These are phyloP conservation scores for Eumeta japonica DNA, from an alignment of 1,140 invertebrate genomes.

Conservation along the genomic window DNA sequence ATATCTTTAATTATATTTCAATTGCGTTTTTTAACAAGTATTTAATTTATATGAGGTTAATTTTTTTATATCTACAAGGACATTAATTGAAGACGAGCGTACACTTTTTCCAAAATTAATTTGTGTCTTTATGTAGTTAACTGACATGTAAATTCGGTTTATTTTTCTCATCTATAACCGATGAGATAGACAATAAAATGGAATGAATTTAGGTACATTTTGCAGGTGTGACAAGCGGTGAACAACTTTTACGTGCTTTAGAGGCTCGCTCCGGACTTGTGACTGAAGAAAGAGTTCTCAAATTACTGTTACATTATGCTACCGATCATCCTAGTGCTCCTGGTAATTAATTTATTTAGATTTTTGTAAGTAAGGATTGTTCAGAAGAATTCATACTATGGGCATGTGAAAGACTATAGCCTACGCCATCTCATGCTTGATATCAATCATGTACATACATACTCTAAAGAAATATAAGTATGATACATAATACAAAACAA, in stretches of 20 bases:
- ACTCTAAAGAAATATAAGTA: too few relatives aligned
- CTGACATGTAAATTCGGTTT: too few relatives aligned
- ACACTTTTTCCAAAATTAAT: not conserved
- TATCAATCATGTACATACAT: not conserved
- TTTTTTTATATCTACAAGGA: not conserved
- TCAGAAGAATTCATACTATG: too few relatives aligned
- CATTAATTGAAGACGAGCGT: not conserved
- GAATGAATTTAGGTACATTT: not conserved
- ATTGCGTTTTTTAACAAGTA: too few relatives aligned
- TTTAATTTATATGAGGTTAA: too few relatives aligned
- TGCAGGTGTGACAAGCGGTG: conserved; percentile 33
- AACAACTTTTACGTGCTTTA: conserved; percentile 32
- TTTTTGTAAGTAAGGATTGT: too few relatives aligned
- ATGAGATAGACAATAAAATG: not conserved
- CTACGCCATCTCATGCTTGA: not conserved
- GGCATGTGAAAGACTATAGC: not conserved
- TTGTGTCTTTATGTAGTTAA: too few relatives aligned
- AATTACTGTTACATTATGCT: conserved; percentile 27
- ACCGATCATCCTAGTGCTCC: conserved; percentile 27
- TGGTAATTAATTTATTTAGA: conserved; percentile 15
- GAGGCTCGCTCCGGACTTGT: conserved; percentile 33
- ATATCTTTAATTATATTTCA: too few relatives aligned
- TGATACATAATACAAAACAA: too few relatives aligned
- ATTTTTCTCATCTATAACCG: not conserved
- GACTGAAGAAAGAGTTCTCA: conserved; percentile 37